Base-by-base conservation (phyloP, 2,888 invertebrate genomes). In the Automeris io region DNA sequence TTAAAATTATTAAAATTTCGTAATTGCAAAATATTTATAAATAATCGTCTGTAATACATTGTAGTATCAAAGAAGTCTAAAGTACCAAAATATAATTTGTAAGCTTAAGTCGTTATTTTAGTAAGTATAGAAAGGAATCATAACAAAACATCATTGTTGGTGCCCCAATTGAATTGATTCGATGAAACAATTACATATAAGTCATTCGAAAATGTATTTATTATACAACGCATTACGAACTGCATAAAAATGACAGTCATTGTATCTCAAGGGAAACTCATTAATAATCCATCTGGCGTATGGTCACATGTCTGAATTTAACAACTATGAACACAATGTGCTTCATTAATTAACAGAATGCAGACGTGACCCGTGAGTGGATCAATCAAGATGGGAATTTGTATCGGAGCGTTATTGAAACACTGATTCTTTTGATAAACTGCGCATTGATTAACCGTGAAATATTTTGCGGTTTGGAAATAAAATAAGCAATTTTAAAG, bases 211-310 rank as follows among this genome's bases (percentile, higher is more conserved):
- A n/a, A n/a, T n/a, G n/a, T n/a, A n/a, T n/a, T n/a, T 49, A 43
- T 39, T 46, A 38, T 41, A 33, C 35, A 19, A 39, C n/a, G 24
- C 36, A 37, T 33, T 41, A 36, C 18, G 35, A 35, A 40, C 12
- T 37, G 35, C 24, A 43, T 43, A 45, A 46, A 47, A 46, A 50
- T 50, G 47, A 16, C 32, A 42, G 39, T 49, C 33, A 46, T 42
- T 40, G 35, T 35, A 37, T 26, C 38, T 38, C 40, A 33, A 6
- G 19, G 40, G 34, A n/a, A 4, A 25, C 18, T 42, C 38, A 31
- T 40, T 33, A 37, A 37, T 44, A 45, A 41, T 35, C n/a, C 25
- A 35, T 40, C 37, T 39, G 4, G n/a, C 29, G 29, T 29, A 29
- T n/a, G 2, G 24, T 24, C 24, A 21, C 8, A 13, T 34, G 13